Percentiles rank a stretch among this genome's conserved stretches.
phyloP scores from a whole-genome alignment of 2,888 invertebrate species.

The Alentia gelatinosa region DNA sequence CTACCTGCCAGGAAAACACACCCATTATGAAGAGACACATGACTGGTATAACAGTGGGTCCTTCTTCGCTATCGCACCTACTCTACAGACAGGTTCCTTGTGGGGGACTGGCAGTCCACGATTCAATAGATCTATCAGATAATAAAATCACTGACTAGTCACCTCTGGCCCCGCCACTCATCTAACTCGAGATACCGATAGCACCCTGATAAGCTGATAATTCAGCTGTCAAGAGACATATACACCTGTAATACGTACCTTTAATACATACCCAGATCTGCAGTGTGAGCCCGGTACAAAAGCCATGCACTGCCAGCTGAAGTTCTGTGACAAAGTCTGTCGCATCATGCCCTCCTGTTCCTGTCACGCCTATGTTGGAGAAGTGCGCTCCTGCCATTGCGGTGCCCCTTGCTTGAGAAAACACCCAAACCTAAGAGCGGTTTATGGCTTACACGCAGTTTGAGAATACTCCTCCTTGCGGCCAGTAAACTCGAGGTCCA shows the following conservation, averaged over 20 bases:
- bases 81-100: neutral
- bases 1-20: neutral
- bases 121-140: neutral
- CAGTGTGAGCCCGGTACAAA: too few relatives aligned
- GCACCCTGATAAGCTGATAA: neutral
- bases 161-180: neutral
- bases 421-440: too few relatives aligned
- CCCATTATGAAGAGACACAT: neutral
- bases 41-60: neutral
- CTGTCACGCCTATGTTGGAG: neutral
- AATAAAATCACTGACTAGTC: neutral
- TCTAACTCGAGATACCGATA: neutral
- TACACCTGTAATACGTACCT: constrained; percentile 5
- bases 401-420: neutral
- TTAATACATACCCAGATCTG: neutral
- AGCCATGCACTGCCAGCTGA: too few relatives aligned
- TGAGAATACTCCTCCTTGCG: too few relatives aligned
- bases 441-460: too few relatives aligned
- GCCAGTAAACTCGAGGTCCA: too few relatives aligned
- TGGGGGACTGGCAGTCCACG: neutral
- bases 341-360: neutral
- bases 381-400: neutral
- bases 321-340: too few relatives aligned
- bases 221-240: neutral
- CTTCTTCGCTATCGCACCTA: neutral